Percentiles rank a stretch among this genome's conserved stretches.
phyloP scores from a whole-genome alignment of 2,797 vertebrate species.

The Bovichtus variegatus region DNA sequence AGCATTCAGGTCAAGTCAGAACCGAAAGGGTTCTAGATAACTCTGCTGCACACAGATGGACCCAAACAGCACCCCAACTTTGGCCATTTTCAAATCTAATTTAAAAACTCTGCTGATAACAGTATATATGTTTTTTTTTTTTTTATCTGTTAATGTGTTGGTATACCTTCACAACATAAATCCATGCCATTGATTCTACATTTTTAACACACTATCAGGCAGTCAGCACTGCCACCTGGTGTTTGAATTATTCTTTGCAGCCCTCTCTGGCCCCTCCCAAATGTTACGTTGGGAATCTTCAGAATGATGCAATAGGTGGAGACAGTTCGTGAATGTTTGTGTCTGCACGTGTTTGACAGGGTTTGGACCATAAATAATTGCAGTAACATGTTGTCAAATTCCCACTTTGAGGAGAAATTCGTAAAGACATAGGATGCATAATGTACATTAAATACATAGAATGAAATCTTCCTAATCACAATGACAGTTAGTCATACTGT shows the following conservation, averaged over 20 bases:
- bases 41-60: background rate
- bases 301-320: conserved; percentile 5
- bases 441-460: background rate
- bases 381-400: background rate
- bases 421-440: background rate
- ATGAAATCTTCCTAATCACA: background rate
- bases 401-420: background rate
- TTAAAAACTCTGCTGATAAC: background rate
- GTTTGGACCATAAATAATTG: background rate
- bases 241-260: background rate
- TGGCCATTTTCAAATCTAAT: background rate
- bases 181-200: background rate
- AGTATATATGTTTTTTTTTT: background rate
- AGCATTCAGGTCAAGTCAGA: background rate
- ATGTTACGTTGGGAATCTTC: conserved; percentile 2
- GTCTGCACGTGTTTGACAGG: background rate
- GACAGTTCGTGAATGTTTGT: background rate
- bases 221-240: conserved; percentile 27
- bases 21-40: background rate
- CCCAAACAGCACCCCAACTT: background rate
- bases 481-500: background rate
- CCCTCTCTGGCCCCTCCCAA: background rate
- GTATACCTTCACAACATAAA: background rate
- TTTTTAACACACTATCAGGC: background rate
- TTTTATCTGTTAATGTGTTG: background rate